Percentiles rank a stretch among this genome's conserved stretches.
phyloP scores from a whole-genome alignment of 2,888 invertebrate species.

The Cephus spinipes region DNA sequence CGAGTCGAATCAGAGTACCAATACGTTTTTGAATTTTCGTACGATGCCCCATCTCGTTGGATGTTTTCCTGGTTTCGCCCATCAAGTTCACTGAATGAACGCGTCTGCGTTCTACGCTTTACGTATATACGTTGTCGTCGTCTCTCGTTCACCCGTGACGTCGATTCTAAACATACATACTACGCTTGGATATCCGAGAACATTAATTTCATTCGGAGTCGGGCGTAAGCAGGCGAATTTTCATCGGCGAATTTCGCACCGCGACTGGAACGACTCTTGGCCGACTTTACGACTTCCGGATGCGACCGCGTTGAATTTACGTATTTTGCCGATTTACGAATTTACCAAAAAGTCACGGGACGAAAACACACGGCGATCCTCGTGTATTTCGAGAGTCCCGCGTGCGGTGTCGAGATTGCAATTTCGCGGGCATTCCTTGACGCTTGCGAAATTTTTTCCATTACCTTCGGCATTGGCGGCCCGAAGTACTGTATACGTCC shows the following conservation, averaged over 20 bases:
- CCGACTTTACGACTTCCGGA: background rate
- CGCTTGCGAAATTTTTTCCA: background rate
- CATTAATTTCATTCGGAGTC: background rate
- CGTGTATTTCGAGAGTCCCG: background rate
- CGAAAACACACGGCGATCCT: background rate
- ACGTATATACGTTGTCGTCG: background rate
- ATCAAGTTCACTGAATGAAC: background rate
- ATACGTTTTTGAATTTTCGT: background rate
- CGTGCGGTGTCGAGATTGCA: background rate
- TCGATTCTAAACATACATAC: background rate
- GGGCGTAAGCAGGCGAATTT: background rate
- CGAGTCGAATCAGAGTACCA: background rate
- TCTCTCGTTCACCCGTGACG: background rate
- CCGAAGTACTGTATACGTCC: slow-evolving; percentile 29
- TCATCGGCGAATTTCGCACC: background rate
- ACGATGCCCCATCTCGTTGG: background rate
- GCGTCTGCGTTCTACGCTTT: background rate
- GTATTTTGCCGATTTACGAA: background rate
- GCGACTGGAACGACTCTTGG: background rate
- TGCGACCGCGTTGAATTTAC: background rate
- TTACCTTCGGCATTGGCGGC: slow-evolving; percentile 2
- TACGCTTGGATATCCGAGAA: background rate
- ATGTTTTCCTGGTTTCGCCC: background rate
- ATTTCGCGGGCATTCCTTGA: background rate
- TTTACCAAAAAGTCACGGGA: background rate